A percentile compares a stretch with the other conserved stretches of the same genome.
Evolutionary conservation across 2,797 vertebrate genomes (phyloP).

Genomic region (Crossoptilon crossoptilon): DNA sequence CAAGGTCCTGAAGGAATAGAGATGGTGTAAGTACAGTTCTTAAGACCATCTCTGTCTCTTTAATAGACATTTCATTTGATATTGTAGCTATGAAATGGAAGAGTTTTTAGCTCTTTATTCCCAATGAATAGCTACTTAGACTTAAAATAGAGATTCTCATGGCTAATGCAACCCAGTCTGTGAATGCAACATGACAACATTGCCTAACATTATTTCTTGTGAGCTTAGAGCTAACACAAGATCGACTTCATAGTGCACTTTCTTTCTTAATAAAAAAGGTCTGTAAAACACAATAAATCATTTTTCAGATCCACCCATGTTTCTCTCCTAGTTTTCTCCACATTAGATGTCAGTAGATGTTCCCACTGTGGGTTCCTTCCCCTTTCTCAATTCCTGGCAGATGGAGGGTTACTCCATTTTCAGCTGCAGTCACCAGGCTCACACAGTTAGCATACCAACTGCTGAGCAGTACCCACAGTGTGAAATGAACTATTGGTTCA

Average conservation of each 20-base stretch:
- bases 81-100: neutral
- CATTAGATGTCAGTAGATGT: neutral
- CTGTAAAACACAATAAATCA: neutral
- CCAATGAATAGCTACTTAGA: neutral
- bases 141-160: neutral
- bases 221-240: neutral
- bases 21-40: neutral
- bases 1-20: neutral
- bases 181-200: neutral
- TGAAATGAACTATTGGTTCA: neutral
- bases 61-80: neutral
- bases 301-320: neutral
- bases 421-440: accelerated
- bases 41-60: neutral
- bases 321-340: neutral
- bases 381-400: neutral
- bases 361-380: neutral
- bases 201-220: neutral
- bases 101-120: neutral
- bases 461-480: neutral
- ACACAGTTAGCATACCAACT: neutral
- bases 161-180: neutral
- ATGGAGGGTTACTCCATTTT: neutral
- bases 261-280: neutral
- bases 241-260: neutral